Conservation (phyloP, 1,140 invertebrate species). For the Trichonephila clavata region DNA sequence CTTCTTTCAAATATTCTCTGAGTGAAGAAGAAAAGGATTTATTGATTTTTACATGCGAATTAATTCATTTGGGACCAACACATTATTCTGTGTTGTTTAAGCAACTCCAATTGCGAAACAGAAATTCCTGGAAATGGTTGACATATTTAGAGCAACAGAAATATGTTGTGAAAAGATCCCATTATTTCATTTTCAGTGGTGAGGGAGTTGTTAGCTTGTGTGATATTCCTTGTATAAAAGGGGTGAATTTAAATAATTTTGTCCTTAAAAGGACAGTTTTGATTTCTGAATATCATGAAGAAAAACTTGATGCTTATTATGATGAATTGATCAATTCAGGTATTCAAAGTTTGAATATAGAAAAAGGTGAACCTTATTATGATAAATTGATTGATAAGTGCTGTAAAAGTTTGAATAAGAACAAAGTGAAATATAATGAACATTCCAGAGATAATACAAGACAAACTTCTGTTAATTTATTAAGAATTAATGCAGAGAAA, state of each 20-base stretch:
- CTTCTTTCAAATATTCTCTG: background rate
- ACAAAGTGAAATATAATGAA: no score
- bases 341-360: background rate
- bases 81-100: background rate
- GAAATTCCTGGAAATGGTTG: background rate
- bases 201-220: background rate
- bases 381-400: background rate
- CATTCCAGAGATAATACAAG: background rate
- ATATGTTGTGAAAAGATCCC: background rate
- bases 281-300: background rate
- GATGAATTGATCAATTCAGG: background rate
- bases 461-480: background rate
- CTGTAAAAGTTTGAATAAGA: background rate
- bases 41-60: background rate
- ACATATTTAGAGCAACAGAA: background rate
- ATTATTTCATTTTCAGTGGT: background rate
- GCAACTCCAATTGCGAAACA: background rate
- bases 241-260: background rate
- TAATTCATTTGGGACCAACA: background rate
- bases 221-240: background rate
- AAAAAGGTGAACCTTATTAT: background rate
- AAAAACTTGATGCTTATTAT: background rate
- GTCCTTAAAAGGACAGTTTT: background rate
- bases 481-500: background rate
- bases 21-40: constrained; percentile 16